These are phyloP conservation scores for Thymelicus lineola DNA, from an alignment of 2,888 invertebrate genomes.

Conservation along the genomic window DNA sequence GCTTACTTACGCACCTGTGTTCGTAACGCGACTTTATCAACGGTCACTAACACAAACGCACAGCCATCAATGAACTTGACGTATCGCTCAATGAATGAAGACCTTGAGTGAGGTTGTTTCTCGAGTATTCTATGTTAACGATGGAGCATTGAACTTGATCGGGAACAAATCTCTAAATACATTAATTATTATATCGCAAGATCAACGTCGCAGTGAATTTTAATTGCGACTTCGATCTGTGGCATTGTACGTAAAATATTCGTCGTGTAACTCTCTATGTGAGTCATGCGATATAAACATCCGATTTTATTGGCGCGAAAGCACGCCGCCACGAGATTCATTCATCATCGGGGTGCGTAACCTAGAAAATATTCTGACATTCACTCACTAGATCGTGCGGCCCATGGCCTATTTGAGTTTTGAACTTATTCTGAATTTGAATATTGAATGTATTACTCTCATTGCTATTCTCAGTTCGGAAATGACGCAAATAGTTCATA, in stretches of 20 bases:
- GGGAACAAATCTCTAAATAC: conserved; percentile 43
- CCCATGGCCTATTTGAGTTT: conserved; percentile 16
- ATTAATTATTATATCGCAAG: conserved; percentile 37
- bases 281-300: conserved; percentile 29
- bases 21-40: conserved; percentile 40
- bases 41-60: conserved; percentile 49
- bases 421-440: conserved; percentile 3
- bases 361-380: conserved; percentile 45
- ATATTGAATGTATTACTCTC: neutral
- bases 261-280: conserved; percentile 11
- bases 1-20: conserved; percentile 38
- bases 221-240: conserved; percentile 17
- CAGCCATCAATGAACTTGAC: conserved; percentile 73
- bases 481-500: conserved; percentile 53
- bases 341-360: conserved; percentile 44
- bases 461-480: conserved; percentile 45
- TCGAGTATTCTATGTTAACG: conserved; percentile 58
- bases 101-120: conserved; percentile 73
- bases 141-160: conserved; percentile 68
- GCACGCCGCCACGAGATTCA: conserved; percentile 29
- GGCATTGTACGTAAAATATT: conserved; percentile 9
- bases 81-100: conserved; percentile 66
- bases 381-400: conserved; percentile 17
- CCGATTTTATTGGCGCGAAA: conserved; percentile 30
- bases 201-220: conserved; percentile 34